These are phyloP conservation scores for Hemaris fuciformis DNA, from an alignment of 2,888 invertebrate genomes.

Conservation along the genomic window DNA sequence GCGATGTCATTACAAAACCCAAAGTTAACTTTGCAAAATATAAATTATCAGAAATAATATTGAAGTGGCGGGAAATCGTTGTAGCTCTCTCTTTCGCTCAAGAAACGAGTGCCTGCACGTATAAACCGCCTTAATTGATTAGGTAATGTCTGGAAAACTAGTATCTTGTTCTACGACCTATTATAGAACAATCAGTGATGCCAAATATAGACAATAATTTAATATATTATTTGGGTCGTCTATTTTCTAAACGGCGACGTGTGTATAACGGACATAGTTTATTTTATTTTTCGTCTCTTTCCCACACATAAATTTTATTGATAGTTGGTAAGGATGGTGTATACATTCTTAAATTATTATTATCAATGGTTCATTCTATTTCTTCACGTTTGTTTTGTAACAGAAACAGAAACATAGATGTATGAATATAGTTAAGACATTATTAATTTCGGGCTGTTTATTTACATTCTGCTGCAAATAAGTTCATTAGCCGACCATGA, in stretches of 20 bases:
- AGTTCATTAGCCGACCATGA: not conserved
- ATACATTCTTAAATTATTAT: constrained; percentile 34
- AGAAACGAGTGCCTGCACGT: not conserved
- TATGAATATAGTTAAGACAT: not conserved
- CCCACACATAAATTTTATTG: constrained; percentile 23
- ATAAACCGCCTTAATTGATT: not conserved
- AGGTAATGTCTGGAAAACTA: not conserved
- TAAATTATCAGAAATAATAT: constrained; percentile 15
- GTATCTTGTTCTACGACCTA: not conserved
- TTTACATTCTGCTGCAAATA: not conserved
- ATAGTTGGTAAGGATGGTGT: constrained; percentile 35
- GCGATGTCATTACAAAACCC: not conserved
- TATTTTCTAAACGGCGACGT: constrained; percentile 22
- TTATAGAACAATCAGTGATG: not conserved
- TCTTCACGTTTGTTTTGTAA: constrained; percentile 11
- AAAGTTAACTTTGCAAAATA: not conserved
- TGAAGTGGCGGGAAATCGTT: constrained; percentile 66
- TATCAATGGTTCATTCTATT: constrained; percentile 30
- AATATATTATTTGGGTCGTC: constrained; percentile 11
- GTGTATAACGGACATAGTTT: constrained; percentile 29
- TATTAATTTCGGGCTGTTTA: not conserved
- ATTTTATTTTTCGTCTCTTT: constrained; percentile 49
- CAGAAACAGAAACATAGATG: not conserved
- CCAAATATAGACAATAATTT: not conserved
- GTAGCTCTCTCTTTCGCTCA: constrained; percentile 14